Conservation (phyloP, 1,140 invertebrate genomes). For the Eumaeus atala region DNA sequence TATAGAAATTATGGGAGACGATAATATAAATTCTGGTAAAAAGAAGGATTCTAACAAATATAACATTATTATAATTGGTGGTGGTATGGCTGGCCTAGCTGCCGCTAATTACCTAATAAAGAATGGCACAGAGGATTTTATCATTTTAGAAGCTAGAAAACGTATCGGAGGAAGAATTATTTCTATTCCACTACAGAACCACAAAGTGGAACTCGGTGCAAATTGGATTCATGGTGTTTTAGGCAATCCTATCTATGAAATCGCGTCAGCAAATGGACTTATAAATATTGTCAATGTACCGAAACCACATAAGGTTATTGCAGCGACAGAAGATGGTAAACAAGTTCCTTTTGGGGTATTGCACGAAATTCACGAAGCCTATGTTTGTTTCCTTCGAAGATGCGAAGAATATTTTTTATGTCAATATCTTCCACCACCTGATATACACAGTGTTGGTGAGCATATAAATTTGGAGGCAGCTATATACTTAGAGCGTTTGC, state of each 20-base stretch:
- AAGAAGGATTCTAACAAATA: slow-evolving; percentile 69
- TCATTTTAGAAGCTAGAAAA: slow-evolving; percentile 86
- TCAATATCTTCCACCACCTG: slow-evolving; percentile 88
- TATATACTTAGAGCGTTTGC: slow-evolving; percentile 86
- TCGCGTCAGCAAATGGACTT: slow-evolving; percentile 87
- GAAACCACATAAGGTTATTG: slow-evolving; percentile 90
- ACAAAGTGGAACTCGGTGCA: slow-evolving; percentile 88
- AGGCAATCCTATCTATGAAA: slow-evolving; percentile 88
- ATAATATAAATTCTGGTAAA: slow-evolving; percentile 65
- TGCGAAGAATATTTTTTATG: slow-evolving; percentile 94
- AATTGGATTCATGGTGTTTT: slow-evolving; percentile 96
- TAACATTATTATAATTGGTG: slow-evolving; percentile 89
- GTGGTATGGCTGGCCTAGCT: slow-evolving; percentile 89
- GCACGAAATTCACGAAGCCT: slow-evolving; percentile 93
- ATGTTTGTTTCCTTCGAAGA: slow-evolving; percentile 88
- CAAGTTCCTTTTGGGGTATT: slow-evolving; percentile 87
- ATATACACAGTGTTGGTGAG: slow-evolving; percentile 91
- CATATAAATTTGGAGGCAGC: slow-evolving; percentile 90
- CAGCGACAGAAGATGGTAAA: slow-evolving; percentile 88
- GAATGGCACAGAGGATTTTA: slow-evolving; percentile 85
- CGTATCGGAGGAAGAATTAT: slow-evolving; percentile 88
- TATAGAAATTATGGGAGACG: slow-evolving; percentile 64
- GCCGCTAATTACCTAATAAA: slow-evolving; percentile 89
- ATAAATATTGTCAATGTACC: slow-evolving; percentile 88
- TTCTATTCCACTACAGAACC: slow-evolving; percentile 82